phyloP scores from a whole-genome alignment of 2,113 vertebrate species.

The Gymnocephalus cernua region DNA sequence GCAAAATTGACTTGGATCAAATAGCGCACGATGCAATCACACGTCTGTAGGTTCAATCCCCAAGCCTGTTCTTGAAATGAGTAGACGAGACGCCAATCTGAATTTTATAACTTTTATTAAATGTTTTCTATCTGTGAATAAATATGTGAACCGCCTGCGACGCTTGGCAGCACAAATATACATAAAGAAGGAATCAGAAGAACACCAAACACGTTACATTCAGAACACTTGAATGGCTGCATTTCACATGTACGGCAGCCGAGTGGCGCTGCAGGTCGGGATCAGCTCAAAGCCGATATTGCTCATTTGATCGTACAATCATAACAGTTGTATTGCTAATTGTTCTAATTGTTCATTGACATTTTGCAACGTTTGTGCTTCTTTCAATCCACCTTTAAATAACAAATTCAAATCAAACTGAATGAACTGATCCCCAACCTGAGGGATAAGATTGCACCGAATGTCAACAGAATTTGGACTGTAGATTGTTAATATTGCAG shows the following conservation, averaged over 20 bases:
- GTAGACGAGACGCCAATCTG: neutral
- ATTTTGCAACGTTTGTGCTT: constrained; percentile 50
- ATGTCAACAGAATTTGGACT: neutral
- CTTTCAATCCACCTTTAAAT: neutral
- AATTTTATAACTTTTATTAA: constrained; percentile 56
- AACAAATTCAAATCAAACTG: neutral
- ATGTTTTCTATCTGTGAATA: constrained; percentile 59
- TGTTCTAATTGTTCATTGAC: neutral
- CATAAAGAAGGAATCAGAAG: constrained; percentile 47
- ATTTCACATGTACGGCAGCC: neutral
- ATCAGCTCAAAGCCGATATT: neutral
- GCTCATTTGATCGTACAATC: neutral
- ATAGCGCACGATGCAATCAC: too few species aligned
- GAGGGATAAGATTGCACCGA: neutral
- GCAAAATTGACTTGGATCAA: too few species aligned
- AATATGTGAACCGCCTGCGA: constrained; percentile 40
- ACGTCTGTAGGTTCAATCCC: too few species aligned
- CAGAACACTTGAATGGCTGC: constrained; percentile 41
- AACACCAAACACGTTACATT: constrained; percentile 69
- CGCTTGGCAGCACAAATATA: constrained; percentile 54
- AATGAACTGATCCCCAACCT: constrained; percentile 24
- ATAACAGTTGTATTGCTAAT: constrained; percentile 12
- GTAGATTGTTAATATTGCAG: neutral
- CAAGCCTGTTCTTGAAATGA: too few species aligned
- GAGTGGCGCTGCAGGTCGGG: neutral